Evolutionary conservation across 2,797 vertebrate species (phyloP).

Genomic region (Tolypeutes matacus): DNA sequence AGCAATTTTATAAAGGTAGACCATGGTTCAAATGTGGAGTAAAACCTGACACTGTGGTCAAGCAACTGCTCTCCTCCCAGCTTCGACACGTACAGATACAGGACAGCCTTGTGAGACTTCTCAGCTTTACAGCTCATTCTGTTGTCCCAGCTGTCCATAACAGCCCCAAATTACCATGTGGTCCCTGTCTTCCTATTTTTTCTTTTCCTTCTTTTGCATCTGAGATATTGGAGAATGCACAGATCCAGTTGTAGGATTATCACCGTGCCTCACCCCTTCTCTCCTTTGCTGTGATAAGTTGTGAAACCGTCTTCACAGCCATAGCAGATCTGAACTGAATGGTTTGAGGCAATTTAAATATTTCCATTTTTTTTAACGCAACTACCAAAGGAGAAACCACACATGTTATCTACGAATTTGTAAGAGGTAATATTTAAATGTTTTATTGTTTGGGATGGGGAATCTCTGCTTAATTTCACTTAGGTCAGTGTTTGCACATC

Average conservation of each 20-base stretch:
- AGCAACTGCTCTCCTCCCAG: background rate
- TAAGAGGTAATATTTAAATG: background rate
- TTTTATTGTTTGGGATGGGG: background rate
- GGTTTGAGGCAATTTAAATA: background rate
- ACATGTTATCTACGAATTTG: background rate
- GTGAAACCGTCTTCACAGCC: background rate
- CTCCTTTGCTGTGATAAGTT: background rate
- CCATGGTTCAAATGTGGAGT: background rate
- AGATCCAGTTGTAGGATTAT: background rate
- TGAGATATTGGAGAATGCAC: background rate
- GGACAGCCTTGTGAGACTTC: background rate
- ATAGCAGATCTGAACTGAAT: background rate
- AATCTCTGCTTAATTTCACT: constrained; percentile 47
- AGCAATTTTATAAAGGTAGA: background rate
- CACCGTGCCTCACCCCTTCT: background rate
- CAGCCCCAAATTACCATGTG: background rate
- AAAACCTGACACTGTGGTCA: background rate
- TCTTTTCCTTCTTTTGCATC: background rate
- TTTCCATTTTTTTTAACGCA: background rate
- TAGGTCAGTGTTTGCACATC: background rate
- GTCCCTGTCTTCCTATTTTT: background rate
- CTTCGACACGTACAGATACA: background rate
- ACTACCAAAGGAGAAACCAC: background rate
- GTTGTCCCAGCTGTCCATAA: background rate
- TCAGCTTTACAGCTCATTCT: background rate